Base-by-base conservation (phyloP, 2,113 vertebrate genomes). In the Thamnaconus septentrionalis region DNA sequence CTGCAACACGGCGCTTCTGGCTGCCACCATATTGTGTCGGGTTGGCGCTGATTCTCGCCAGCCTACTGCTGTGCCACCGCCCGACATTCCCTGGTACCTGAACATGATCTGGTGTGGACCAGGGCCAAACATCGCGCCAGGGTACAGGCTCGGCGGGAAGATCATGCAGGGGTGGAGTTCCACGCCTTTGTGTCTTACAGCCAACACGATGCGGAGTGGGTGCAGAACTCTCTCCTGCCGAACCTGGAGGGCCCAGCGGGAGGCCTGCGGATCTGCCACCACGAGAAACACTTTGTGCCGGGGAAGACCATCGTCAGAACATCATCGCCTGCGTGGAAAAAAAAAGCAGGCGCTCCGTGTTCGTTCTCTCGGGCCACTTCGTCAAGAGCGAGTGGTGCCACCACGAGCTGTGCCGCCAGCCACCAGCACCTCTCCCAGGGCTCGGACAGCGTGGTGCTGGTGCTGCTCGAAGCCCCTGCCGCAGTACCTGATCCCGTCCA, bases 331-430 rank as follows among this genome's bases (percentile, higher is more conserved):
- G 92, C 71, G 93, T 96, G 56, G 95, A 97, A 83, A 93, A n/a
- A n/a, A n/a, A 92, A 77, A 93, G 96, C 79, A 85, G 95, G 68
- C 94, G 92, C 71, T 94, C 92, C 0, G 85, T 97, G 66, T 98
- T 96, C 45, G 92, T 98, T 39, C 65, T 98, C 67, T 96, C 95
- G 11, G 91, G 92, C 56, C 91, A 95, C 82, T 98, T 98, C 47
- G 91, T 98, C 45, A 94, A 94, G 87, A 98, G 95, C 0, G 95
- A 96, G 5, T 98, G 96, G 96, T 96, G 96, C 56, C 95, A 98
- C 79, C 98, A 98, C 2, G 94, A 98, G 75, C 92, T 98, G 10
- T 97, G 96, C 82, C 8, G 94, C 95, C 66, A 93, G 93, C 8
- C 96, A 98, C 85, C 93, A 93, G 48, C 73, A 88, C 0, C 90